A percentile compares a stretch with the other conserved stretches of the same genome.
Conservation (phyloP, 2,888 invertebrate genomes). For the Apamea monoglypha region DNA sequence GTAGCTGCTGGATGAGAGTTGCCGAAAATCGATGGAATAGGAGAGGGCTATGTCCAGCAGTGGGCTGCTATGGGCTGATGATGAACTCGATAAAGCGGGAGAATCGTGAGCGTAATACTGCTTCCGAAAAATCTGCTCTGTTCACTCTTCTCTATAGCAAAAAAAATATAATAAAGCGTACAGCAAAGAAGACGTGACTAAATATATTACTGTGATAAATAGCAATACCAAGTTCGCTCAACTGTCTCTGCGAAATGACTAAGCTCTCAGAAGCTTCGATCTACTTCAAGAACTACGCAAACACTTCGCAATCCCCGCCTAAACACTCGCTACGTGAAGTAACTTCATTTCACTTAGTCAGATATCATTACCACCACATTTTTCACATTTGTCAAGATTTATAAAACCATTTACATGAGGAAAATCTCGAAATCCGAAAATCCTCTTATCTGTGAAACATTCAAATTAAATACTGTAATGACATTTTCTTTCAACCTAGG, state of each 20-base stretch:
- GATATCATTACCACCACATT: conserved; percentile 55
- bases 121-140: conserved; percentile 17
- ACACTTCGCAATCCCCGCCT: conserved; percentile 33
- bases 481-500: conserved; percentile 75
- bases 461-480: conserved; percentile 82
- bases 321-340: conserved; percentile 28
- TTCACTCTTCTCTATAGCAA: conserved; percentile 13
- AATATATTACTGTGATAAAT: conserved; percentile 46
- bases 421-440: conserved; percentile 63
- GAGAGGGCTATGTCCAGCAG: too few species aligned
- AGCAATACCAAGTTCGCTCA: conserved; percentile 44
- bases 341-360: conserved; percentile 38
- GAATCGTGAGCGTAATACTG: not conserved
- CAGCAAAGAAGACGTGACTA: conserved; percentile 10
- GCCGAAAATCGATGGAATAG: too few species aligned
- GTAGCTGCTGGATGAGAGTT: too few species aligned
- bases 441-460: conserved; percentile 79
- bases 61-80: too few species aligned
- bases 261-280: conserved; percentile 38
- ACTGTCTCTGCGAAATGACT: conserved; percentile 58
- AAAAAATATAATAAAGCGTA: conserved; percentile 38
- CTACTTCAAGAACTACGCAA: conserved; percentile 47
- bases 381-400: conserved; percentile 76
- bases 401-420: conserved; percentile 74
- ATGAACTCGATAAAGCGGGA: not conserved